Conservation (phyloP, 2,797 vertebrate species). For the Pseudopleuronectes americanus region DNA sequence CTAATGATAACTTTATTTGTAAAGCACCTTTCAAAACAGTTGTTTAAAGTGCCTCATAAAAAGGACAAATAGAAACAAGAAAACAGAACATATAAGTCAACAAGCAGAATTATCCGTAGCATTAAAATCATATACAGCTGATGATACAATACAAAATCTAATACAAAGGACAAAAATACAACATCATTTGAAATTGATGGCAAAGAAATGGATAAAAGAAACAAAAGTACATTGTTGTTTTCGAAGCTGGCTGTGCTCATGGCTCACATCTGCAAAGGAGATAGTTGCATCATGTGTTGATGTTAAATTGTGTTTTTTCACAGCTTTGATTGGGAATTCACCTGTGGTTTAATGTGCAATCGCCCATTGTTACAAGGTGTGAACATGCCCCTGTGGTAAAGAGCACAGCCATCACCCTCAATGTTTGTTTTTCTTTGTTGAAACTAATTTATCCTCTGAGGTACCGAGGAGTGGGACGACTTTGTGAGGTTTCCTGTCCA, state of each 20-base stretch:
- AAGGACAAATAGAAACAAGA: too few species aligned
- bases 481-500: too few species aligned
- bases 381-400: slow-evolving; percentile 31
- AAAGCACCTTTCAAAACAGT: too few species aligned
- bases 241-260: neutral
- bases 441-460: slow-evolving; percentile 15
- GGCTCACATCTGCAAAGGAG: neutral
- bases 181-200: neutral
- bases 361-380: slow-evolving; percentile 21
- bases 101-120: too few species aligned
- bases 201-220: too few species aligned
- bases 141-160: neutral
- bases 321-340: slow-evolving; percentile 48
- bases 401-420: neutral
- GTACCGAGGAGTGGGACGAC: neutral
- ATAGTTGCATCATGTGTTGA: slow-evolving; percentile 65
- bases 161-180: neutral
- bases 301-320: slow-evolving; percentile 51
- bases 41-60: too few species aligned
- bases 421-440: slow-evolving; percentile 18
- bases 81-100: too few species aligned
- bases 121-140: too few species aligned
- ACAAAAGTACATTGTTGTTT: neutral
- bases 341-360: slow-evolving; percentile 46
- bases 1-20: too few species aligned